phyloP scores from a whole-genome alignment of 2,888 invertebrate species.

The Phytoseiulus persimilis region DNA sequence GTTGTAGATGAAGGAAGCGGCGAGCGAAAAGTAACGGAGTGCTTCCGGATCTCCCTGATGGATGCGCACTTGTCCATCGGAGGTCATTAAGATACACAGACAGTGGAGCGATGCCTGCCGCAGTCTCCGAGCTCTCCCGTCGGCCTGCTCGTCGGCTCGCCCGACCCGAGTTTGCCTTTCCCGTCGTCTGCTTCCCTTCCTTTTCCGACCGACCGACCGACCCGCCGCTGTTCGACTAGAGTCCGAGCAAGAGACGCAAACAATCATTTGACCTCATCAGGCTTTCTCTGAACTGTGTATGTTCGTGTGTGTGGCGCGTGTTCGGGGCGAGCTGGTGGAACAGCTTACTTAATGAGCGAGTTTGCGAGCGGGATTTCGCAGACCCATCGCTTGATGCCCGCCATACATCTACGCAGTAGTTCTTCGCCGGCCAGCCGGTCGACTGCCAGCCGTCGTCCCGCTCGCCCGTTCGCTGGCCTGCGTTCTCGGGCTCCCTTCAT shows the following conservation, averaged over 20 bases:
- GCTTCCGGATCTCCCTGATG: neutral
- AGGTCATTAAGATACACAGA: neutral
- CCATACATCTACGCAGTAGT: neutral
- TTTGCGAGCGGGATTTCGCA: neutral
- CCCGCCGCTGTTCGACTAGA: neutral
- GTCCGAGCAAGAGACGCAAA: neutral
- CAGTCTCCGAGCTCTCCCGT: neutral
- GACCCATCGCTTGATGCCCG: neutral
- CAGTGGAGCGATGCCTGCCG: neutral
- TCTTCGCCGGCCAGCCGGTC: neutral
- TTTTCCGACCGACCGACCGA: neutral
- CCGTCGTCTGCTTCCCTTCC: neutral
- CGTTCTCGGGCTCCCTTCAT: neutral
- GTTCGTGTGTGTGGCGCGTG: neutral
- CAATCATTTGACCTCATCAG: slow-evolving; percentile 5
- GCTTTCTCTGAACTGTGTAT: neutral
- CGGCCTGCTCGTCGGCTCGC: neutral
- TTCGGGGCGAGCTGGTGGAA: neutral
- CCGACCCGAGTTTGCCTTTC: neutral
- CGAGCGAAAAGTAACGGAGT: slow-evolving; percentile 5
- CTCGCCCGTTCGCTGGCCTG: neutral
- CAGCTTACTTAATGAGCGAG: neutral
- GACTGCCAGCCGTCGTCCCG: neutral
- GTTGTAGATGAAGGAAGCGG: neutral
- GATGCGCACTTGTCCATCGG: neutral